These are phyloP conservation scores for Drosophila micromelanica DNA, from an alignment of 1,140 invertebrate species.

Conservation along the genomic window DNA sequence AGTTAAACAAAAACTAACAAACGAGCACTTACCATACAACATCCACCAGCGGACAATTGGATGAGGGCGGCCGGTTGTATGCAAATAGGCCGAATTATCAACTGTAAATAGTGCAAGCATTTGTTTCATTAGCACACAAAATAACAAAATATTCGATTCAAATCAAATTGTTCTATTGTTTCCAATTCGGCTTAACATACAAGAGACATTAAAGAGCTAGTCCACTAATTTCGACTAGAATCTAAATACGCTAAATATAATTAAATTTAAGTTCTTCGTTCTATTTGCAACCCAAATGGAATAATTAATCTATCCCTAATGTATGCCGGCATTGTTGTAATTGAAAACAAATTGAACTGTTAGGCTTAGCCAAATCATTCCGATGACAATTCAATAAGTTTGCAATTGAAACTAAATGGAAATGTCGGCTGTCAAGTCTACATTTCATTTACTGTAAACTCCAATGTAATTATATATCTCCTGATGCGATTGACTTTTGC, in stretches of 20 bases:
- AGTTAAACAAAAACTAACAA: slow-evolving; percentile 30
- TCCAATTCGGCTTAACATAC: too few species aligned
- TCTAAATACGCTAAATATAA: not conserved
- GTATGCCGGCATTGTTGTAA: not conserved
- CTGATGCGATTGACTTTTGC: slow-evolving; percentile 8
- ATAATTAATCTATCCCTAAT: not conserved
- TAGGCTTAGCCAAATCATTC: not conserved
- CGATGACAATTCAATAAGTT: slow-evolving; percentile 16
- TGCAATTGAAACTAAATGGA: slow-evolving; percentile 8
- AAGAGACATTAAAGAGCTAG: too few species aligned
- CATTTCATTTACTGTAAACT: slow-evolving; percentile 21
- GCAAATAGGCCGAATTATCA: slow-evolving; percentile 34
- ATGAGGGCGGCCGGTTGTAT: slow-evolving; percentile 16
- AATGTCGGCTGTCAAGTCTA: slow-evolving; percentile 24
- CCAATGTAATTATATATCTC: slow-evolving; percentile 27
- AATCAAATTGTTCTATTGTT: not conserved
- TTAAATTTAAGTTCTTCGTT: not conserved
- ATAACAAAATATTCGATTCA: not conserved
- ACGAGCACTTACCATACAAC: slow-evolving; percentile 32
- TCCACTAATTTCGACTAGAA: not conserved
- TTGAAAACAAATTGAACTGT: slow-evolving; percentile 16
- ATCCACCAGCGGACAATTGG: slow-evolving; percentile 16
- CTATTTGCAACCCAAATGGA: not conserved
- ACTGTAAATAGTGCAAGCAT: slow-evolving; percentile 48
- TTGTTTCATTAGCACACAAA: slow-evolving; percentile 21